Evolutionary conservation across 2,797 vertebrate genomes (phyloP).

Genomic region (Hemibagrus guttatus): DNA sequence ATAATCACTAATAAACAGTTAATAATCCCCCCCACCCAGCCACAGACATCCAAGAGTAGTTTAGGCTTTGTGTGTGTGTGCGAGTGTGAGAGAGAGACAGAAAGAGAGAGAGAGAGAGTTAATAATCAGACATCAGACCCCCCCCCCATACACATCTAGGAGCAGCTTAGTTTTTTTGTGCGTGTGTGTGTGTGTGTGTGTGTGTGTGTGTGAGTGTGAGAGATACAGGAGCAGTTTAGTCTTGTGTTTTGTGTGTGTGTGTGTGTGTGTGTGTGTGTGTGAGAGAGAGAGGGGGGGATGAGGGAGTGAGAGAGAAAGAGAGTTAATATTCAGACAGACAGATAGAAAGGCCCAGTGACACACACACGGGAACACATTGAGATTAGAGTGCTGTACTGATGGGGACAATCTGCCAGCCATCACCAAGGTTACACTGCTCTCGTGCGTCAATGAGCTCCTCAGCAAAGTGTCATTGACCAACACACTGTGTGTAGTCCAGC

Average conservation of each 20-base stretch:
- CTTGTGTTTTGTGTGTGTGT: neutral
- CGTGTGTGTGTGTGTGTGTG: too few species aligned
- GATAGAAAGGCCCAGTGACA: too few species aligned
- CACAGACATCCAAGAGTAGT: too few species aligned
- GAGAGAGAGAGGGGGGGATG: too few species aligned
- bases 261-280: neutral
- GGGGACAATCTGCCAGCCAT: constrained; percentile 37
- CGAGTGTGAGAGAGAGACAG: neutral
- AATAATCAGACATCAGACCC: neutral
- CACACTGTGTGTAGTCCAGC: neutral
- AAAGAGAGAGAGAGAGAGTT: neutral
- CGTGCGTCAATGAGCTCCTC: constrained; percentile 5
- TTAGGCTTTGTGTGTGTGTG: neutral
- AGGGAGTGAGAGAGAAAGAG: neutral
- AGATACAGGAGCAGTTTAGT: too few species aligned
- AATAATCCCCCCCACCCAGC: too few species aligned
- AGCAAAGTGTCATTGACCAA: constrained; percentile 31
- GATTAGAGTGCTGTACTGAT: neutral
- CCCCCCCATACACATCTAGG: too few species aligned
- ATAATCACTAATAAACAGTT: too few species aligned
- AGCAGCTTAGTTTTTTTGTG: too few species aligned
- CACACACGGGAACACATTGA: neutral
- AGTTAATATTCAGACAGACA: too few species aligned
- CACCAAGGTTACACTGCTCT: constrained; percentile 42
- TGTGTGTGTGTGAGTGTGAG: too few species aligned